These are phyloP conservation scores for Petromus typicus DNA, from an alignment of 2,113 vertebrate genomes.

Conservation along the genomic window DNA sequence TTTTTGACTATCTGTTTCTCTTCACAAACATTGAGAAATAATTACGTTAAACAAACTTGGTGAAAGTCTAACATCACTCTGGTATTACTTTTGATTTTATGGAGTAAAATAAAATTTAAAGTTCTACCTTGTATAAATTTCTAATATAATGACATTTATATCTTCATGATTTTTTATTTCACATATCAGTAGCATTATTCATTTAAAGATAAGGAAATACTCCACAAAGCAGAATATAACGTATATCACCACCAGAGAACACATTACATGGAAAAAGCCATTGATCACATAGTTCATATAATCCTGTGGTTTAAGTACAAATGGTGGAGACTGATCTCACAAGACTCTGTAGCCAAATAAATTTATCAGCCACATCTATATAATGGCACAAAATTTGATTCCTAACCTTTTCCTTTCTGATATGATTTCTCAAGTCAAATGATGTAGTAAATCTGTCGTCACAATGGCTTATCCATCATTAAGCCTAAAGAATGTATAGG, in stretches of 20 bases:
- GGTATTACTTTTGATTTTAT: background rate
- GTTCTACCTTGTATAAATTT: background rate
- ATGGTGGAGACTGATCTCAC: background rate
- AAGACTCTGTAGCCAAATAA: background rate
- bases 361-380: background rate
- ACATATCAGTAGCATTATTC: background rate
- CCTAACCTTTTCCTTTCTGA: background rate
- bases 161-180: background rate
- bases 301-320: background rate
- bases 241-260: background rate
- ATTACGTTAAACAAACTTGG: background rate
- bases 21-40: background rate
- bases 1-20: too few relatives aligned
- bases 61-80: background rate
- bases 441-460: background rate
- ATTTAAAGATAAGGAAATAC: background rate
- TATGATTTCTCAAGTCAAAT: background rate
- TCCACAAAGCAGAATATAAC: background rate
- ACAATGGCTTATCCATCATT: background rate
- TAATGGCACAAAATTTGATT: background rate
- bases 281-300: background rate
- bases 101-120: background rate
- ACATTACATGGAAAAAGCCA: background rate
- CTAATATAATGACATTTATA: background rate
- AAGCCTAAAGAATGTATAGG: background rate